phyloP scores from a whole-genome alignment of 2,113 vertebrate species.

The Alaudala cheleensis region DNA sequence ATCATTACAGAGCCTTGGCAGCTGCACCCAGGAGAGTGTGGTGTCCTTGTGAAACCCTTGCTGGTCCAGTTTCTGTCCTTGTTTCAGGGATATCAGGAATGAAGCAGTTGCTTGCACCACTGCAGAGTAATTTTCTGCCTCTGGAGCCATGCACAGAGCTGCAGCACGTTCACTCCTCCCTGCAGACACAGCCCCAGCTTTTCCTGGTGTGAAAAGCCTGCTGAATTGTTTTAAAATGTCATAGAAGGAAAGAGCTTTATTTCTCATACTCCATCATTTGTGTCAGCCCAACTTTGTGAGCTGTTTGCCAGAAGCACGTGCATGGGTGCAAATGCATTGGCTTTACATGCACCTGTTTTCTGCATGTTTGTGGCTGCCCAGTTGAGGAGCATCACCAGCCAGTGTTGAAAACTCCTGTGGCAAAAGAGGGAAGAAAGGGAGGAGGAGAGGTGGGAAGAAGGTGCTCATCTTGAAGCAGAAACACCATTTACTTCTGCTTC shows the following conservation, averaged over 20 bases:
- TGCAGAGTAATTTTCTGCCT: neutral
- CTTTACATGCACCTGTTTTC: neutral
- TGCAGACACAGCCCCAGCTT: rapidly evolving
- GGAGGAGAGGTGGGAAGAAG: neutral
- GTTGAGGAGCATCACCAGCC: neutral
- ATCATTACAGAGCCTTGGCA: neutral
- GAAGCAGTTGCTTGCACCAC: neutral
- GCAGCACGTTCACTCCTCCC: rapidly evolving
- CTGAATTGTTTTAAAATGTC: neutral
- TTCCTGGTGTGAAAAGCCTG: neutral
- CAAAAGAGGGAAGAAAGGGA: neutral
- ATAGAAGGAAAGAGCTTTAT: neutral
- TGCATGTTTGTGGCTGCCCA: rapidly evolving
- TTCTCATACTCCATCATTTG: neutral
- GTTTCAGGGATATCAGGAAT: neutral
- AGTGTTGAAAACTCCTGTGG: neutral
- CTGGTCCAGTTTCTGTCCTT: neutral
- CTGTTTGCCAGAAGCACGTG: neutral
- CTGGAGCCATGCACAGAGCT: rapidly evolving
- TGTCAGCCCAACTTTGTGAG: neutral
- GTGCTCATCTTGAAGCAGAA: neutral
- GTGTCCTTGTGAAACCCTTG: neutral
- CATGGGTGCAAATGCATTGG: rapidly evolving
- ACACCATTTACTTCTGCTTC: neutral
- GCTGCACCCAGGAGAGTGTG: rapidly evolving